phyloP scores from a whole-genome alignment of 2,113 vertebrate genomes.

The Turdus rufiventris region DNA sequence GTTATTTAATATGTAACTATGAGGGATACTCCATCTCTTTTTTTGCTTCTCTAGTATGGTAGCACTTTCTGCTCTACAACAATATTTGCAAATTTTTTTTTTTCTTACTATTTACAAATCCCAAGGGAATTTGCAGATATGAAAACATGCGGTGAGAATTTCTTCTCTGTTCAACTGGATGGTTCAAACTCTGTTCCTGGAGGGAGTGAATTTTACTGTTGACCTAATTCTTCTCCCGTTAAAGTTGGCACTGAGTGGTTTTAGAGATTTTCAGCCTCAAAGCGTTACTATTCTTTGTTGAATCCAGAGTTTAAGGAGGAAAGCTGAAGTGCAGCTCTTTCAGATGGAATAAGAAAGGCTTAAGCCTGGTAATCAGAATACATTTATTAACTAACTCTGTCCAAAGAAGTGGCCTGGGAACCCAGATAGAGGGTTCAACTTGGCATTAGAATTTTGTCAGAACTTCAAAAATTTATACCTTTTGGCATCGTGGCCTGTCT shows the following conservation, averaged over 20 bases:
- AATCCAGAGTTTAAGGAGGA: conserved; percentile 33
- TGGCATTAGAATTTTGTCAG: background rate
- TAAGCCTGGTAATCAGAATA: conserved; percentile 13
- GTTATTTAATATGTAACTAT: background rate
- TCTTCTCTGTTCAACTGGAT: background rate
- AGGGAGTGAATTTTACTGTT: conserved; percentile 37
- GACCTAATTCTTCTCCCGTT: conserved; percentile 14
- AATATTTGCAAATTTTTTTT: background rate
- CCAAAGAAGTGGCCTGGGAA: background rate
- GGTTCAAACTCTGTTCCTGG: background rate
- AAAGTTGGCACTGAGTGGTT: conserved; percentile 12
- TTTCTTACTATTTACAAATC: background rate
- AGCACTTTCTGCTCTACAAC: background rate
- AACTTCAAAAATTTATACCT: background rate
- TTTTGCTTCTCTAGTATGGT: background rate
- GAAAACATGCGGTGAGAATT: background rate
- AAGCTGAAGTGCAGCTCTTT: conserved; percentile 39
- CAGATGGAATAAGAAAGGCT: conserved; percentile 25
- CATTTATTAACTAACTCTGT: conserved; percentile 14
- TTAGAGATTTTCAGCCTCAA: conserved; percentile 44
- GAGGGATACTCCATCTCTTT: background rate
- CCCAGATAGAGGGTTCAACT: conserved; percentile 2
- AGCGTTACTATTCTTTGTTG: conserved; percentile 40
- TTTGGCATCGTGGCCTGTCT: background rate
- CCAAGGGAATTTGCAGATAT: background rate